Evolutionary conservation across 2,113 vertebrate species (phyloP), one percentile per base, ranked within the genome.

Genomic region (Gadus chalcogrammus): DNA sequence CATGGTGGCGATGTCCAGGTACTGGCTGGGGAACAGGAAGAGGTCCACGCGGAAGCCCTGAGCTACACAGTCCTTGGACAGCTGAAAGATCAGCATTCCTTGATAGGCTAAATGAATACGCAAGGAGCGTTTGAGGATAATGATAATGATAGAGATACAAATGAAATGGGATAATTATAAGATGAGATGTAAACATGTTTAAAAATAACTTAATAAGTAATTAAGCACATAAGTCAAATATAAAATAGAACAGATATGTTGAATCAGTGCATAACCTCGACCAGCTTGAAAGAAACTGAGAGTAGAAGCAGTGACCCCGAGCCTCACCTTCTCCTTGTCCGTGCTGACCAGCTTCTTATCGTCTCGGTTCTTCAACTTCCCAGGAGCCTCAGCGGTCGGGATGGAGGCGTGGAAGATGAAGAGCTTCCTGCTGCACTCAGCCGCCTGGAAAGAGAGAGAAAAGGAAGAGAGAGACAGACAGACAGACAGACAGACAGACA

Each of bases 341-440:
- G 97, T 99, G 77, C 91, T 94, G n/a, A 99, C 87, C 64, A 98
- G 88, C 64, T 96, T 98, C 80, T 90, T 96, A 90, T 98, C 96
- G 31, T 98, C 96, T 81, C 96, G 88, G 91, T 94, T 97, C 80
- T 93, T 96, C 65, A 98, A 93, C 78, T 98, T 99, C 42, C 97
- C 97, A 0, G 95, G 95, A 67, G 96, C 96, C 84, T 99, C 97
- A 0, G 94, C 97, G 20, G 20, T 98, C 15, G 97, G 96, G 83
- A 99, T 72, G 28, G 95, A 96, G 1, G 97, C 95, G 72, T 99
- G 97, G 88, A 99, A 99, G 87, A 99, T 88, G 82, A 97, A 98
- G 67, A 98, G 84, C 64, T 97, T 97, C 15, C 97, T 97, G 42
- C 93, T 90, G 76, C 96, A 93, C 63, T 97, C 96, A 35, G 97